Percentiles rank a stretch among this genome's conserved stretches.
phyloP scores from a whole-genome alignment of 2,113 vertebrate genomes.

The Notothenia rossii region DNA sequence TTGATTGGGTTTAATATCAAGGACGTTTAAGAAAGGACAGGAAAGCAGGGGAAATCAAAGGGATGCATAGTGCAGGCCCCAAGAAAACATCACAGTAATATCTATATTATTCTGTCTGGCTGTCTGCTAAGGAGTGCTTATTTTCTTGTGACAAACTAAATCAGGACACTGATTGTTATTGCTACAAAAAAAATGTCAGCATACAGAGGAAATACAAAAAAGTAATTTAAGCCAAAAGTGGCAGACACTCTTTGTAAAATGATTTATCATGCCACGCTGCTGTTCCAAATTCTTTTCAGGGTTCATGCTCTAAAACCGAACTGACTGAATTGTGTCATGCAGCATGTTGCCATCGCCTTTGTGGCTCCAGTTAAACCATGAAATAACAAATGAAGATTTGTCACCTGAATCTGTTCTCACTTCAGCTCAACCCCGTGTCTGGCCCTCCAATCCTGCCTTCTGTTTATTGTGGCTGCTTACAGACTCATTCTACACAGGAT shows the following conservation, averaged over 20 bases:
- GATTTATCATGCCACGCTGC: slow-evolving; percentile 65
- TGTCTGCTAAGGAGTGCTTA: slow-evolving; percentile 41
- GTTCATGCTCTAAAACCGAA: slow-evolving; percentile 66
- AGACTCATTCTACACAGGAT: slow-evolving; percentile 59
- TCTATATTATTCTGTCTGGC: slow-evolving; percentile 29
- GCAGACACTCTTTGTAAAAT: slow-evolving; percentile 55
- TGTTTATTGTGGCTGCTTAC: slow-evolving; percentile 39
- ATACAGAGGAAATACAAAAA: slow-evolving; percentile 52
- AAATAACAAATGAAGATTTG: slow-evolving; percentile 38
- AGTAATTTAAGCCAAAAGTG: slow-evolving; percentile 59
- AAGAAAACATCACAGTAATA: slow-evolving; percentile 30
- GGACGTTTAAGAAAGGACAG: slow-evolving; percentile 31
- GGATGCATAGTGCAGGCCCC: slow-evolving; percentile 21
- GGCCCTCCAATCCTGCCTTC: slow-evolving; percentile 24
- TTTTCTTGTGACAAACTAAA: slow-evolving; percentile 59
- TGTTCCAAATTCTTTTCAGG: slow-evolving; percentile 66
- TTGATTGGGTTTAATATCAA: slow-evolving; percentile 51
- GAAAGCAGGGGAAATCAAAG: slow-evolving; percentile 53
- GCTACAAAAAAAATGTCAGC: slow-evolving; percentile 58
- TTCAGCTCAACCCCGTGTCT: slow-evolving; percentile 15
- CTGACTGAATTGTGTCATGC: slow-evolving; percentile 78
- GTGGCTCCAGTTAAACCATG: slow-evolving; percentile 56
- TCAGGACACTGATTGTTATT: slow-evolving; percentile 51
- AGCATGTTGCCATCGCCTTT: slow-evolving; percentile 41
- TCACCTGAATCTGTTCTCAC: slow-evolving; percentile 53